Evolutionary conservation across 2,888 invertebrate species (phyloP).

Genomic region (Artemia sinica): DNA sequence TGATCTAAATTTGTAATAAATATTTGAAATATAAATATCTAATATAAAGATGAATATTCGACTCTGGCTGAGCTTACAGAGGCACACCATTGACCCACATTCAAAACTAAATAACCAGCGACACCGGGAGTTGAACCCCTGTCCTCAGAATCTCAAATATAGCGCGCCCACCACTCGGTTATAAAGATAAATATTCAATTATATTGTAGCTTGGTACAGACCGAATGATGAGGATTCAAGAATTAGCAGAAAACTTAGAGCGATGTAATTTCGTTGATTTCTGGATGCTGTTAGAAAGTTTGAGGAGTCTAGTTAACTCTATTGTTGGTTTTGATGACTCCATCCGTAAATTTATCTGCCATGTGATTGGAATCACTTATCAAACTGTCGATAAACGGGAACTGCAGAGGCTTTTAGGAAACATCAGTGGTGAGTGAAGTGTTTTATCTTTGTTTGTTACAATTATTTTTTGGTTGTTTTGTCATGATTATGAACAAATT

Average conservation of each 20-base stretch:
- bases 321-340: constrained; percentile 85
- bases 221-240: constrained; percentile 69
- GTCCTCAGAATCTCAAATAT: too few relatives aligned
- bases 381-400: constrained; percentile 72
- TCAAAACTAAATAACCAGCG: too few relatives aligned
- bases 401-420: constrained; percentile 67
- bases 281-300: constrained; percentile 42
- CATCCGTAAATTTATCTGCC: constrained; percentile 87
- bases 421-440: constrained; percentile 52
- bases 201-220: constrained; percentile 54
- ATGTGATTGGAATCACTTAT: constrained; percentile 90
- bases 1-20: too few relatives aligned
- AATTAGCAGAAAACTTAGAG: constrained; percentile 75
- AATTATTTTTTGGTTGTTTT: too few relatives aligned
- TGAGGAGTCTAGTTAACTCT: constrained; percentile 47
- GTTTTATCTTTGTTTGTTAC: too few relatives aligned
- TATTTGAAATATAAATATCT: too few relatives aligned
- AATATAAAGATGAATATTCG: not conserved
- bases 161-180: too few relatives aligned
- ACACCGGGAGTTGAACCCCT: constrained; percentile 17
- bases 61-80: not conserved
- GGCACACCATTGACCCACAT: too few relatives aligned
- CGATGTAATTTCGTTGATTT: constrained; percentile 80
- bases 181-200: not conserved
- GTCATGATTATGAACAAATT: too few relatives aligned